These are phyloP conservation scores for Salpingus planirostris DNA, from an alignment of 2,888 invertebrate genomes.

Conservation along the genomic window DNA sequence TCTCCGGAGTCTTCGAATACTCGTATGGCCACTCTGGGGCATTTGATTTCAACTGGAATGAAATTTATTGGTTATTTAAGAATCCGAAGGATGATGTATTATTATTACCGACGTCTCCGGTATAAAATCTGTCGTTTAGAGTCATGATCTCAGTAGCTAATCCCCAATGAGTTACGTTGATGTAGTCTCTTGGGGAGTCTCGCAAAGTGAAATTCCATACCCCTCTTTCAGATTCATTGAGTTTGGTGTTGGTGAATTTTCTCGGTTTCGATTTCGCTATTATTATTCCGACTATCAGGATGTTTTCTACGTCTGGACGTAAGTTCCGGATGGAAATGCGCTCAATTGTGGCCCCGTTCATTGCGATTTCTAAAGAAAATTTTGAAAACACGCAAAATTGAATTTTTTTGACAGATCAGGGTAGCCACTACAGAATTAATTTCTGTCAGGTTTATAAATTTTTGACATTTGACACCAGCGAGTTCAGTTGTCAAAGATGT, in stretches of 20 bases:
- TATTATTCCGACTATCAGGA: conserved; percentile 48
- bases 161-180: conserved; percentile 73
- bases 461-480: too few species aligned
- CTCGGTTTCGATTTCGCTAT: conserved; percentile 57
- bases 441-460: too few species aligned
- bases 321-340: too few species aligned
- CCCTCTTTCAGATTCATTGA: conserved; percentile 52
- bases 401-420: too few species aligned
- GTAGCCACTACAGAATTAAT: too few species aligned
- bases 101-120: conserved; percentile 64
- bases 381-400: too few species aligned
- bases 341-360: too few species aligned
- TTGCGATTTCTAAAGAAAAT: too few species aligned
- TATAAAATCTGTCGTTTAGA: conserved; percentile 53
- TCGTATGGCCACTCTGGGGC: conserved; percentile 53
- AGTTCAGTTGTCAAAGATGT: too few species aligned
- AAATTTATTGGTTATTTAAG: not conserved
- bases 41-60: conserved; percentile 57
- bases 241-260: conserved; percentile 44
- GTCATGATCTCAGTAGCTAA: conserved; percentile 52
- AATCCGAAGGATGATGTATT: too few species aligned
- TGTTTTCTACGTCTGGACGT: conserved; percentile 29
- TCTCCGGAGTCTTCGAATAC: conserved; percentile 48
- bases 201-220: conserved; percentile 70
- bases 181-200: conserved; percentile 61